These are phyloP conservation scores for Hecatera dysodea DNA, from an alignment of 2,888 invertebrate species.

Conservation along the genomic window DNA sequence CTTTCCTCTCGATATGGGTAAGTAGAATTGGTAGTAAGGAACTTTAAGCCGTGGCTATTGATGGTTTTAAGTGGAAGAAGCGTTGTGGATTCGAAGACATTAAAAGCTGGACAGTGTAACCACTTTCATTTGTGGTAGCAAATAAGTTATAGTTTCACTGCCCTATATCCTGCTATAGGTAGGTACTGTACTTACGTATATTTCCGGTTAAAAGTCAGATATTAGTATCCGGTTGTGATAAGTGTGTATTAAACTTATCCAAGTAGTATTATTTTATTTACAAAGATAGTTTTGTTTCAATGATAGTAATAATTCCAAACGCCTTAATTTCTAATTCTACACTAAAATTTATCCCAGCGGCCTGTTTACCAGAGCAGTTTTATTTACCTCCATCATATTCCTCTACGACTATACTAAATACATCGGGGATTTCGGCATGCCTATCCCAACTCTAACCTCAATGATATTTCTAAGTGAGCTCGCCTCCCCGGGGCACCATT, in stretches of 20 bases:
- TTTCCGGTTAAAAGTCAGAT: not conserved
- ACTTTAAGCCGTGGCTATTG: slow-evolving; percentile 13
- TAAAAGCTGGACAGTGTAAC: not conserved
- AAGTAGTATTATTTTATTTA: not conserved
- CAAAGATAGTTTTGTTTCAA: too few relatives aligned
- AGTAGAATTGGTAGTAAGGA: slow-evolving; percentile 27
- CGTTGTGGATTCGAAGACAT: slow-evolving; percentile 12
- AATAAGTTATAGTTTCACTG: not conserved
- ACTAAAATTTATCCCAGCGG: slow-evolving; percentile 14
- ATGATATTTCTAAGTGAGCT: slow-evolving; percentile 71
- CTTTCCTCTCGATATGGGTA: slow-evolving; percentile 37
- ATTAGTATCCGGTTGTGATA: not conserved
- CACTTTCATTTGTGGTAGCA: not conserved
- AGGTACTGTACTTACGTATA: not conserved
- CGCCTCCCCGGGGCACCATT: slow-evolving; percentile 76
- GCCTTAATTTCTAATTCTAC: not conserved
- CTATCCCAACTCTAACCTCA: slow-evolving; percentile 68
- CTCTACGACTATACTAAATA: slow-evolving; percentile 57
- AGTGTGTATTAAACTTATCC: not conserved
- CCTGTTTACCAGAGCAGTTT: slow-evolving; percentile 53
- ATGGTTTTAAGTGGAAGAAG: slow-evolving; percentile 16
- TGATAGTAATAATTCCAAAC: not conserved
- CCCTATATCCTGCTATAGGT: not conserved
- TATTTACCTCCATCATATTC: slow-evolving; percentile 59
- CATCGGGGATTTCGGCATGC: slow-evolving; percentile 62